A percentile compares a stretch with the other conserved stretches of the same genome.
Evolutionary conservation across 2,888 invertebrate species (phyloP).

Genomic region (Lampropteryx suffumata): DNA sequence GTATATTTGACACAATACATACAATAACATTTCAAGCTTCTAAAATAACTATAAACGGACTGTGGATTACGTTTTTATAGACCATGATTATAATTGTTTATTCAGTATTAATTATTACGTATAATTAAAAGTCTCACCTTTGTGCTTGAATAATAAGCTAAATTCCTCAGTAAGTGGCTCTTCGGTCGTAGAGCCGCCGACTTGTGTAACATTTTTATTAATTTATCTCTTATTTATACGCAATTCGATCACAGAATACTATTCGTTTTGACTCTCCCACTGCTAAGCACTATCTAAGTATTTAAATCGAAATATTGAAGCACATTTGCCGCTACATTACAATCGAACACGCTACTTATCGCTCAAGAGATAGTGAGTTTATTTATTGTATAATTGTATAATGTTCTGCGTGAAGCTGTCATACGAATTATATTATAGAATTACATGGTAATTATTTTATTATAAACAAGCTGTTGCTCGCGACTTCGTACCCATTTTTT

Average conservation of each 20-base stretch:
- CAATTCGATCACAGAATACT: conserved; percentile 39
- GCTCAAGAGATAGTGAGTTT: conserved; percentile 23
- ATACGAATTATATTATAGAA: too few relatives aligned
- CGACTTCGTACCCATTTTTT: too few relatives aligned
- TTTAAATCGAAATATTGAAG: conserved; percentile 25
- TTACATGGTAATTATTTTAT: too few relatives aligned
- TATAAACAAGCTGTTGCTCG: too few relatives aligned
- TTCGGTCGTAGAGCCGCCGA: conserved; percentile 58
- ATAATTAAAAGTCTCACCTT: conserved; percentile 49
- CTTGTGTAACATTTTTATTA: conserved; percentile 61
- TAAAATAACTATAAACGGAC: too few relatives aligned
- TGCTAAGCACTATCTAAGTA: conserved; percentile 30
- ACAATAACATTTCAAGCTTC: too few relatives aligned
- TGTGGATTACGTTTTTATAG: too few relatives aligned
- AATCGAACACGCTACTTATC: conserved; percentile 32
- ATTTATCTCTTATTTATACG: conserved; percentile 41
- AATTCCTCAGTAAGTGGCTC: conserved; percentile 53
- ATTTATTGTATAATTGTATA: conserved; percentile 15
- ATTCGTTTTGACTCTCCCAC: conserved; percentile 35
- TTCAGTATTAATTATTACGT: background rate
- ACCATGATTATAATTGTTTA: too few relatives aligned
- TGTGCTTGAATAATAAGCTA: conserved; percentile 60
- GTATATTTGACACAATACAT: too few relatives aligned
- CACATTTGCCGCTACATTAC: conserved; percentile 32
- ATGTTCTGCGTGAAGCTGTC: too few relatives aligned